phyloP scores from a whole-genome alignment of 2,113 vertebrate genomes.

The Cairina moschata region DNA sequence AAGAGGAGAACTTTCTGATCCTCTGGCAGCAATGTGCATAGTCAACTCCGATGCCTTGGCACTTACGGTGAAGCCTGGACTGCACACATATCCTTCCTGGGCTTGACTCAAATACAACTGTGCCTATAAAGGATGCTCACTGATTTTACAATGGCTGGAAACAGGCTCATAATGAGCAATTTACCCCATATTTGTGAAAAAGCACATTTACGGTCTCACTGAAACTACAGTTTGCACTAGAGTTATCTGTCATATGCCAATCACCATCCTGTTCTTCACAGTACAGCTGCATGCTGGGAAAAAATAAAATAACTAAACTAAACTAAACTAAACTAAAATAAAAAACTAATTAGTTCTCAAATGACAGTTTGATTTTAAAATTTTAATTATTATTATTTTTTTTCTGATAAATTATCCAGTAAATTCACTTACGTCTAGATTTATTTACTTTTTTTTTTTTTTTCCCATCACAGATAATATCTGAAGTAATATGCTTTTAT shows the following conservation, averaged over 20 bases:
- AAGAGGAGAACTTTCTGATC: neutral
- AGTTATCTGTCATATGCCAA: neutral
- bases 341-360: neutral
- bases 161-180: neutral
- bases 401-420: neutral
- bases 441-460: neutral
- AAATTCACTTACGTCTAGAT: neutral
- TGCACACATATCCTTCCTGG: accelerated
- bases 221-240: neutral
- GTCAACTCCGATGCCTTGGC: neutral
- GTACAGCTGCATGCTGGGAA: neutral
- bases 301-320: neutral
- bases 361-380: neutral
- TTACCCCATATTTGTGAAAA: neutral
- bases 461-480: neutral
- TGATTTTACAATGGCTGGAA: neutral
- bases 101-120: accelerated
- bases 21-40: accelerated
- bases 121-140: neutral
- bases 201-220: neutral
- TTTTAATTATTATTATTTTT: neutral
- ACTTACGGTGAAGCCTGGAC: neutral
- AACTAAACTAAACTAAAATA: no score
- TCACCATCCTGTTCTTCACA: neutral
- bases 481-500: neutral